Base-by-base conservation (phyloP, 2,113 vertebrate genomes). In the Struthidea cinerea region DNA sequence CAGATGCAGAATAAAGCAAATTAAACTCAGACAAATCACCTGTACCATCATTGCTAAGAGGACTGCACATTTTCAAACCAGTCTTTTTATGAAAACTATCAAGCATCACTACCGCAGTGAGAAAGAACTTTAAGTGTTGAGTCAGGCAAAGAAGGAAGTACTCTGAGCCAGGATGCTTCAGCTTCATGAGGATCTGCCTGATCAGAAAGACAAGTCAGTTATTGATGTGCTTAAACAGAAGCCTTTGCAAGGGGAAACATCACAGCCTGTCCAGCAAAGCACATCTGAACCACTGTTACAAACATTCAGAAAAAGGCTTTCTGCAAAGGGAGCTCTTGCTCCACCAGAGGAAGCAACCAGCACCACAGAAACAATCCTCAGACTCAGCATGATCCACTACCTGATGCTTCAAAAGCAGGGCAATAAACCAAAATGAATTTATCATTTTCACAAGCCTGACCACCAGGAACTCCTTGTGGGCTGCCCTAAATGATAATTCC, bases 301-400 rank as follows among this genome's bases (percentile, higher is more conserved):
- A 55, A 16, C 39, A 37, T 8, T 22, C n/a, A 17, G 16, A 44
- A 35, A 79, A 78, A 7, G 5, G 17, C 8, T 65, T 71, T 28
- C 41, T 60, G 73, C 44, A 53, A 53, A 64, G 27, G 13, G 9
- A 89, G 71, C 26, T 67, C 70, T 16, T 90, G 26, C 23, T 67
- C 32, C 53, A 39, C 14, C 44, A 49, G 13, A 57, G 11, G 44
- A 42, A 27, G 23, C 46, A 71, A 7, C 22, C 16, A 35, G 28
- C 30, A 65, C 5, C 57, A 68, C 35, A 74, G 59, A 37, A 80
- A 59, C 16, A 33, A 35, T 7, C 47, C 17, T 15, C 13, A 26
- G 16, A 2, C n/a, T 41, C 2, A 21, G 17, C 33, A 64, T 0
- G 0, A 82, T 39, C 17, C 56, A 16, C 23, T 30, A 15, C 2